Evolutionary conservation across 2,113 vertebrate species (phyloP), one percentile per base, ranked within the genome.

Genomic region (Acinonyx jubatus): DNA sequence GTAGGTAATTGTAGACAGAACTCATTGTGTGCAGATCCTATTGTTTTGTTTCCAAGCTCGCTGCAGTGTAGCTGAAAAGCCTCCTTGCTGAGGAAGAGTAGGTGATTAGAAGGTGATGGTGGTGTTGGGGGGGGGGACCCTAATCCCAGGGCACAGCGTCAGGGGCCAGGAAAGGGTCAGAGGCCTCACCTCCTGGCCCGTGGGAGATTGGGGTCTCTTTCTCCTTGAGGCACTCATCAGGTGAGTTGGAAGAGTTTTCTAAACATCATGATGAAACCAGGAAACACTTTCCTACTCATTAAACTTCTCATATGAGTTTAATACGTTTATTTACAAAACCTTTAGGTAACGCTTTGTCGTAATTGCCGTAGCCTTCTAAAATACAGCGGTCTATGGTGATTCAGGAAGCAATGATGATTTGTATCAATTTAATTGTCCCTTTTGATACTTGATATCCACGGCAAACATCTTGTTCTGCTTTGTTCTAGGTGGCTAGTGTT

Each of bases 401-500:
- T 98, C 88, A 92, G 89, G 92, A 97, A 89, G 95, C 83, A 92
- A 45, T 36, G n/a, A 90, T 68, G 90, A 97, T 90, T 92, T 94
- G 61, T 93, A 95, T 91, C 92, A 96, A 90, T 91, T 95, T 98
- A 95, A 97, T 96, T 96, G 52, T 91, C 57, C 97, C 95, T 95
- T 98, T 97, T 93, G 94, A 97, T 93, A 97, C 61, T 95, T 82
- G 50, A 96, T 95, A 96, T 78, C 69, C 89, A 88, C 38, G n/a
- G 65, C 55, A 96, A 97, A 92, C 83, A 96, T 94, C 92, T 97
- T 97, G 91, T 90, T 97, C 94, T 92, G 80, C 89, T 98, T 97
- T 98, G 97, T 95, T 96, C 83, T 94, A 7, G 0, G 69, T 89
- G 92, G 87, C 78, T 96, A 73, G 36, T 93, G 52, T 96, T 94